phyloP scores from a whole-genome alignment of 2,113 vertebrate genomes.

The Sprattus sprattus region DNA sequence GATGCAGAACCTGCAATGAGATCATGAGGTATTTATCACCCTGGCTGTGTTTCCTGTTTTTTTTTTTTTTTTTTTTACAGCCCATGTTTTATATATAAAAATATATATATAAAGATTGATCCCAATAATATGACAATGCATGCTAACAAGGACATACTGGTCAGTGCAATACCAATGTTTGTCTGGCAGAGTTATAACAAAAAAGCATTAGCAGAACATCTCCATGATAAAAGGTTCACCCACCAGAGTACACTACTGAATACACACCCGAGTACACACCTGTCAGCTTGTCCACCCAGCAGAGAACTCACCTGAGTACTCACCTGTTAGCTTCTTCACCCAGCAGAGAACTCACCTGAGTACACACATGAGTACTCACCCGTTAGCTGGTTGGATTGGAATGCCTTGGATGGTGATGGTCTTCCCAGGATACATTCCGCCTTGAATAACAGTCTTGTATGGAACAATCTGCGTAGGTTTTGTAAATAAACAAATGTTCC shows the following conservation, averaged over 20 bases:
- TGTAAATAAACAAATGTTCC: not conserved
- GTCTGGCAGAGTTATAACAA: too few species aligned
- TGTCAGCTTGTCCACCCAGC: not conserved
- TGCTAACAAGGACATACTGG: not conserved
- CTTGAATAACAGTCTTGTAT: slow-evolving; percentile 62
- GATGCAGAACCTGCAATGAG: slow-evolving; percentile 53
- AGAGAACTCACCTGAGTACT: not conserved
- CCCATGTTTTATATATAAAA: too few species aligned
- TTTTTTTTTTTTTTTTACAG: too few species aligned
- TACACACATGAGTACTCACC: too few species aligned
- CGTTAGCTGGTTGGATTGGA: not conserved
- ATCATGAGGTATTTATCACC: not conserved
- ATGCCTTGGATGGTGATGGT: slow-evolving; percentile 70
- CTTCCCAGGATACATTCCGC: slow-evolving; percentile 68
- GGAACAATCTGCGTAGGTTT: slow-evolving; percentile 64
- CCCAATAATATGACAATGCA: not conserved
- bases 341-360: not conserved
- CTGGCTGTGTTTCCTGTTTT: too few species aligned
- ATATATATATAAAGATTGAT: too few species aligned
- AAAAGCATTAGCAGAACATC: too few species aligned
- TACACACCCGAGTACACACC: too few species aligned
- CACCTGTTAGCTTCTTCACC: not conserved
- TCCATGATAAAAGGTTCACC: too few species aligned
- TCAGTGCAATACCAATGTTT: too few species aligned
- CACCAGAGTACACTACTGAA: too few species aligned